phyloP scores from a whole-genome alignment of 1,140 invertebrate genomes.

The Zophobas morio region DNA sequence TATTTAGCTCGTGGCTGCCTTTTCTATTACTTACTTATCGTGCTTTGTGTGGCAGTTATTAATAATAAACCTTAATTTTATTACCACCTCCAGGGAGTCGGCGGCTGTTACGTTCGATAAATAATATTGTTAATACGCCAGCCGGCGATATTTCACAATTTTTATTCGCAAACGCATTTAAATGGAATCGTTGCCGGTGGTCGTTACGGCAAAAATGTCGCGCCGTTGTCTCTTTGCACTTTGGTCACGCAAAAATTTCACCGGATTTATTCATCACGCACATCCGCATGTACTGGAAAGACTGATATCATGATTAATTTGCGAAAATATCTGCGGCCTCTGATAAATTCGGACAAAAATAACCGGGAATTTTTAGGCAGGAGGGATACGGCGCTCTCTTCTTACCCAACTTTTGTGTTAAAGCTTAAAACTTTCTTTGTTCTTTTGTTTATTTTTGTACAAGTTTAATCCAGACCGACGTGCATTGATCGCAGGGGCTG shows the following conservation, averaged over 20 bases:
- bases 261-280: slow-evolving; percentile 6
- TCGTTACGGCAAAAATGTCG: slow-evolving; percentile 3
- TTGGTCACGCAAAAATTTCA: slow-evolving; percentile 6
- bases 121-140: slow-evolving; percentile 12
- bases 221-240: background rate
- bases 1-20: slow-evolving; percentile 40
- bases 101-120: slow-evolving; percentile 9
- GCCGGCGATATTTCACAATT: slow-evolving; percentile 2
- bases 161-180: slow-evolving; percentile 5
- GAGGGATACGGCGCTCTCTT: background rate
- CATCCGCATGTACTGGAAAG: slow-evolving; percentile 1
- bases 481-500: slow-evolving; percentile 32
- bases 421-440: slow-evolving; percentile 32
- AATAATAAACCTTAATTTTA: slow-evolving; percentile 41
- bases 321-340: background rate
- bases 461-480: slow-evolving; percentile 35
- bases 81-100: slow-evolving; percentile 14
- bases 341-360: slow-evolving; percentile 14
- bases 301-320: slow-evolving; percentile 9
- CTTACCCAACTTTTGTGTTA: slow-evolving; percentile 16
- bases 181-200: background rate
- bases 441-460: slow-evolving; percentile 42
- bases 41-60: slow-evolving; percentile 34
- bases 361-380: background rate
- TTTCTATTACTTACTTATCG: slow-evolving; percentile 43